Evolutionary conservation across 2,113 vertebrate genomes (phyloP).

Genomic region (Xyrauchen texanus): DNA sequence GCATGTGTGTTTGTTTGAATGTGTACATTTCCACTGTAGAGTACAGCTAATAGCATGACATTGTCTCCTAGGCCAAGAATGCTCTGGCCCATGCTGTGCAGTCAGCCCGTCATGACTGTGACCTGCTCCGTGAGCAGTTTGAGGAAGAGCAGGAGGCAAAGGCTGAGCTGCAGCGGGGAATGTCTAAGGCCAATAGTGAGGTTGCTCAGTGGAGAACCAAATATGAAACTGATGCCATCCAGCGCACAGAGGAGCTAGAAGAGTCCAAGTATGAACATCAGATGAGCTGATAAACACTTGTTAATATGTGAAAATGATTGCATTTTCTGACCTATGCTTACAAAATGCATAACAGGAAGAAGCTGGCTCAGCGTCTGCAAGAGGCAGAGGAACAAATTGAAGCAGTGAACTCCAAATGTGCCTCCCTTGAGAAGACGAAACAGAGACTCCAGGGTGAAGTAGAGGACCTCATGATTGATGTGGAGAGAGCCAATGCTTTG

Average conservation of each 20-base stretch:
- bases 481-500: slow-evolving; percentile 8
- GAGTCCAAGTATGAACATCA: slow-evolving; percentile 69
- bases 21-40: neutral
- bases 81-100: slow-evolving; percentile 33
- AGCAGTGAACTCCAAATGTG: slow-evolving; percentile 31
- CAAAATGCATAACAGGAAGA: slow-evolving; percentile 17
- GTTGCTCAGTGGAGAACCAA: slow-evolving; percentile 77
- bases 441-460: slow-evolving; percentile 33
- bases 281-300: neutral
- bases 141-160: slow-evolving; percentile 75
- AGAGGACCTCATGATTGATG: slow-evolving; percentile 32
- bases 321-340: neutral
- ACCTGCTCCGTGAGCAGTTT: slow-evolving; percentile 73
- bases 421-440: slow-evolving; percentile 33
- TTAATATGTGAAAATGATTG: neutral
- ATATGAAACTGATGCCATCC: slow-evolving; percentile 75
- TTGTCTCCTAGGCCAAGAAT: slow-evolving; percentile 30
- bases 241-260: slow-evolving; percentile 73
- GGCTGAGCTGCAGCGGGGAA: slow-evolving; percentile 68
- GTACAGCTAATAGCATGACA: neutral
- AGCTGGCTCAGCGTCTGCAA: slow-evolving; percentile 21
- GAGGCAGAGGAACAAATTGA: slow-evolving; percentile 35
- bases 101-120: slow-evolving; percentile 69
- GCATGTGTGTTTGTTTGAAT: too few species aligned
- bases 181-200: slow-evolving; percentile 76